Evolutionary conservation across 2,888 invertebrate genomes (phyloP).

Genomic region (Euzophera pinguis): DNA sequence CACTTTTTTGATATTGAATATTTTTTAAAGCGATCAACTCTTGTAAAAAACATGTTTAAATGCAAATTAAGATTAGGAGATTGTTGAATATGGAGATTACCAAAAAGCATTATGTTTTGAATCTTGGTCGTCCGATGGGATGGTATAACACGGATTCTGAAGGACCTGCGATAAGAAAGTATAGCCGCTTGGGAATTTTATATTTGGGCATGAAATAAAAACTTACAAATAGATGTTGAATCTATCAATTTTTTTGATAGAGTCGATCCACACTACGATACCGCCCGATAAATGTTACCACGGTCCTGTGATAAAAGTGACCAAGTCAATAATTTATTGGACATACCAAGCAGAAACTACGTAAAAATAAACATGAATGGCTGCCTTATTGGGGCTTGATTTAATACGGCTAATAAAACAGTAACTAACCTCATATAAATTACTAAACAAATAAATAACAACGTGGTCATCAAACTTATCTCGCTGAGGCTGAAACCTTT

Average conservation of each 20-base stretch:
- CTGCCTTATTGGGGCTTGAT: conserved; percentile 79
- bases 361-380: conserved; percentile 80
- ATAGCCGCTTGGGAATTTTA: too few relatives aligned
- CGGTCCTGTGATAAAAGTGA: conserved; percentile 75
- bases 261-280: conserved; percentile 45
- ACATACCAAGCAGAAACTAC: conserved; percentile 75
- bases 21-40: too few relatives aligned
- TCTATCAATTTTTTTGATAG: not conserved
- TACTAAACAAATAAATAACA: conserved; percentile 79
- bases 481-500: conserved; percentile 30
- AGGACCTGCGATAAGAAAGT: too few relatives aligned
- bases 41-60: too few relatives aligned
- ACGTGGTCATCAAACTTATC: conserved; percentile 72
- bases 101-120: too few relatives aligned
- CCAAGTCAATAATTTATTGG: conserved; percentile 76
- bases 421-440: conserved; percentile 80
- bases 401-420: conserved; percentile 78
- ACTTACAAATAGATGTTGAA: too few relatives aligned
- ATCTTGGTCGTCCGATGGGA: too few relatives aligned
- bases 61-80: too few relatives aligned
- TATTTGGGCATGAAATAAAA: too few relatives aligned
- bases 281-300: conserved; percentile 64
- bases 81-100: too few relatives aligned
- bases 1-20: too few relatives aligned
- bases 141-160: too few relatives aligned